Evolutionary conservation across 92 coral and sea anemone species (phyloP).

Genomic region (Zoanthus sociatus): DNA sequence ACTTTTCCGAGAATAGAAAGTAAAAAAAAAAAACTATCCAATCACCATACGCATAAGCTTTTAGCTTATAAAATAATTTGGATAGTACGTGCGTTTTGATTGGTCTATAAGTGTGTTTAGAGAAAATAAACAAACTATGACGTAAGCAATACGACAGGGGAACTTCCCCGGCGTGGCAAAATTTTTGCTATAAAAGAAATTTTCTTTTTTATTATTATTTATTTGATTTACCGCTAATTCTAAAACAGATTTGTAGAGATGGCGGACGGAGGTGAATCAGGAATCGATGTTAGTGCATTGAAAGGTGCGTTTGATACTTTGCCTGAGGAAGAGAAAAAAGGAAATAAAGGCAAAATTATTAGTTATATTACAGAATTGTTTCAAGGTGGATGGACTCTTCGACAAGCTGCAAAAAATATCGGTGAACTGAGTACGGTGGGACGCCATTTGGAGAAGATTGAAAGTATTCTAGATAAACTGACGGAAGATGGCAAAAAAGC

Average conservation of each 20-base stretch:
- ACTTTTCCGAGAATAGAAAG: not conserved
- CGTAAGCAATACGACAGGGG: not conserved
- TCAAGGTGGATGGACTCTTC: slow-evolving; percentile 61
- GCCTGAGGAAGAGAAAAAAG: slow-evolving; percentile 52
- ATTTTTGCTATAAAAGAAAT: not conserved
- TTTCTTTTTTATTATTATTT: no score
- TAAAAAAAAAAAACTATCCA: not conserved
- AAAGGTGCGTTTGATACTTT: slow-evolving; percentile 24
- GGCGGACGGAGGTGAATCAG: not conserved
- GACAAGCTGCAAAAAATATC: slow-evolving; percentile 41
- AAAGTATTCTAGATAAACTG: slow-evolving; percentile 36
- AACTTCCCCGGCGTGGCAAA: not conserved
- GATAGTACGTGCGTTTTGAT: no score
- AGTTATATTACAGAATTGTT: slow-evolving; percentile 15
- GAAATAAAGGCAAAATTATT: slow-evolving; percentile 48
- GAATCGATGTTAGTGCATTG: slow-evolving; percentile 1
- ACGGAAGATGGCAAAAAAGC: slow-evolving; percentile 57
- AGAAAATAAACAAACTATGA: no score
- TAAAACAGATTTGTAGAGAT: not conserved
- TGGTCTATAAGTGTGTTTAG: no score
- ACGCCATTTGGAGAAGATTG: slow-evolving; percentile 45
- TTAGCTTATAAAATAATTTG: no score
- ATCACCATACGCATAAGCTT: not conserved
- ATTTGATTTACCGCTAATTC: not conserved
- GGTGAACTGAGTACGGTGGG: slow-evolving; percentile 50